phyloP scores from a whole-genome alignment of 1,140 invertebrate species.

The Epicauta chinensis region DNA sequence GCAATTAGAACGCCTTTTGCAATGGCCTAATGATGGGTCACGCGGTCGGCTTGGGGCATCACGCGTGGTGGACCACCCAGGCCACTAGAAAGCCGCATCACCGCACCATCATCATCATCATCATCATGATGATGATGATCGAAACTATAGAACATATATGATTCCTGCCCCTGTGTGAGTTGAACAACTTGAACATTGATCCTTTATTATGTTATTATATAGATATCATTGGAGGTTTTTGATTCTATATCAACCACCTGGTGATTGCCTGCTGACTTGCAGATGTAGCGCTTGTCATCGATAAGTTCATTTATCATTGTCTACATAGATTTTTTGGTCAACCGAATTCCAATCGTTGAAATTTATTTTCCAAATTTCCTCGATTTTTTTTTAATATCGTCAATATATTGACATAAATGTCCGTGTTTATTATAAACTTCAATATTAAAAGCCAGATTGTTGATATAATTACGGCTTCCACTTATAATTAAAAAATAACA shows the following conservation, averaged over 20 bases:
- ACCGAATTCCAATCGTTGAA: no score
- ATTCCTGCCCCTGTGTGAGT: constrained; percentile 9
- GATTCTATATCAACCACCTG: constrained; percentile 18
- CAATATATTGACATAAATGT: no score
- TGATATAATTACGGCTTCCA: no score
- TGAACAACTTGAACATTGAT: constrained; percentile 5
- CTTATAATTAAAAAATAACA: no score
- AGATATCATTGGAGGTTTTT: constrained; percentile 16
- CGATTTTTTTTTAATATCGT: no score
- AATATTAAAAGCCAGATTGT: no score
- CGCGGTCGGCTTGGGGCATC: constrained; percentile 28
- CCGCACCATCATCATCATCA: constrained; percentile 1
- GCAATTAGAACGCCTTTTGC: constrained; percentile 39
- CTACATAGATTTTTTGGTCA: no score
- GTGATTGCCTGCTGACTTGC: constrained; percentile 14
- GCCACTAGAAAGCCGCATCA: constrained; percentile 16
- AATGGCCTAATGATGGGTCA: constrained; percentile 38
- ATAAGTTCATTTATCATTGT: constrained; percentile 12
- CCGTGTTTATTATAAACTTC: no score
- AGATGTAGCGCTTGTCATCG: constrained; percentile 17
- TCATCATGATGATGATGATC: no score
- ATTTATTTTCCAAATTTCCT: no score
- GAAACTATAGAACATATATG: no score
- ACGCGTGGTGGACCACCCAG: constrained; percentile 34
- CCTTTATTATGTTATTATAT: constrained; percentile 19